Conservation (phyloP, 2,797 vertebrate species). For the Pteropus rufus region DNA sequence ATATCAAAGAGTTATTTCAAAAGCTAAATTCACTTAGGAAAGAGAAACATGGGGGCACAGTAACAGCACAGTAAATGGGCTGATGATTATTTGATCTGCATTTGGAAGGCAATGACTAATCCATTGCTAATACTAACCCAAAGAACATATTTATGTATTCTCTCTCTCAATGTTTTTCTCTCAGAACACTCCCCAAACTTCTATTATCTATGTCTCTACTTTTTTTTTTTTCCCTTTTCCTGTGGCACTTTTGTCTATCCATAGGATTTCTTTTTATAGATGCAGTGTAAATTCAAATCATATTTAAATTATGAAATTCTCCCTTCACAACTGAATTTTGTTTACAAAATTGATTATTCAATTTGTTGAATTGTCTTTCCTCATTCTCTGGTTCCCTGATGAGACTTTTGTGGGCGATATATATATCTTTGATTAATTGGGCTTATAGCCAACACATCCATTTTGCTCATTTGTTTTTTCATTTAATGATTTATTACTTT, state of each 20-base stretch:
- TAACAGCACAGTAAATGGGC: background rate
- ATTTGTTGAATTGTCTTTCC: background rate
- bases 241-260: background rate
- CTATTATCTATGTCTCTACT: background rate
- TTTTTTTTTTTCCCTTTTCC: background rate
- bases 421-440: background rate
- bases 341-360: constrained; percentile 2
- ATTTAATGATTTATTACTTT: constrained; percentile 12
- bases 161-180: background rate
- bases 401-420: background rate
- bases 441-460: background rate
- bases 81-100: background rate
- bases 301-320: background rate
- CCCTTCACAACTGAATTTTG: background rate
- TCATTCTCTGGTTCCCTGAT: background rate
- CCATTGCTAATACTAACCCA: background rate
- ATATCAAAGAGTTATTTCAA: background rate
- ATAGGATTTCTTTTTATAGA: background rate
- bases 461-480: background rate
- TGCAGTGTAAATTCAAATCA: background rate
- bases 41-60: background rate
- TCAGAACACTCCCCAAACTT: background rate
- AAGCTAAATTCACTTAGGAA: background rate
- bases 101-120: background rate
- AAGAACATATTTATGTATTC: background rate